Base-by-base conservation (phyloP, 2,888 invertebrate genomes). In the Coelinius sp. region DNA sequence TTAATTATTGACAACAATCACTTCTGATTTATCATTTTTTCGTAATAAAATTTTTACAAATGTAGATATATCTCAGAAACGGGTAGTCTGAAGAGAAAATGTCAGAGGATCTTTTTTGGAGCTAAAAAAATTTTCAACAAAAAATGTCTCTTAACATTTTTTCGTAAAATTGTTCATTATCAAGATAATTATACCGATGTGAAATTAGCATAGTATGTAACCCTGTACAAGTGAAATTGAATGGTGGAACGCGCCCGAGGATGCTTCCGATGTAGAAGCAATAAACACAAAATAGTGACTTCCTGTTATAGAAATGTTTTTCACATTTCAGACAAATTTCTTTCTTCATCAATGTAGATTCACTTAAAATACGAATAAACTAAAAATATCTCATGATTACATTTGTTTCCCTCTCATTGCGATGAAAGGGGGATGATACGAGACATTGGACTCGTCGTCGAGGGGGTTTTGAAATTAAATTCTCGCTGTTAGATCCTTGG, bases 401-500 rank as follows among this genome's bases (percentile, higher is more conserved):
- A 49, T 49, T 20, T 14, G 17, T 20, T 49, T 17, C 17, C 17
- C 17, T 14, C 20, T 49, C 1, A 20, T 49, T 20, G 46, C 14
- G 46, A 5, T 17, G 41, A 6, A 14, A 3, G n/a, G 17, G 20
- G 46, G 7, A 20, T 49, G 46, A 49, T 14, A 49, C 20, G 20
- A 49, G 46, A 49, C 46, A 17, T 49, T 49, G 46, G 46, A 20
- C 46, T 49, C 14, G 20, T 49, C 31, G 14, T 27, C 56, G 27
- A 2, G 31, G 25, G 20, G 59, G 10, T 59, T 59, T 38, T 44
- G 41, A 63, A 63, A 63, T 63, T 63, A 63, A 63, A 63, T 63
- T 63, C 63, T 41, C 63, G 38, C 20, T 22, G 63, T 63, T 44
- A 44, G 63, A 41, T 63, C 41, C 63, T 63, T 63, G 24, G 14